Percentiles rank a stretch among this genome's conserved stretches.
Evolutionary conservation across 2,113 vertebrate species (phyloP).

Genomic region (Cygnus buccinator): DNA sequence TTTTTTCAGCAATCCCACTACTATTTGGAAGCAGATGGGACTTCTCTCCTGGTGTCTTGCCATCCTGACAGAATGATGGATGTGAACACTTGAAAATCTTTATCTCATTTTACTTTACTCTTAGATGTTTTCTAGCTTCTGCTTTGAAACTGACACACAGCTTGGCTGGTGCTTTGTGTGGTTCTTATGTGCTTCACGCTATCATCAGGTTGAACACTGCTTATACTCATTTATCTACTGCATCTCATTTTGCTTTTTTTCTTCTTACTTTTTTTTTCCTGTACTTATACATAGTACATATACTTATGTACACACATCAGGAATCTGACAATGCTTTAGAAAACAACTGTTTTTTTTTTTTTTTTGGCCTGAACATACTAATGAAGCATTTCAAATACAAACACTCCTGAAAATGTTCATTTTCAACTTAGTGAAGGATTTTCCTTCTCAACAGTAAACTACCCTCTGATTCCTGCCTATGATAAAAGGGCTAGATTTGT

Average conservation of each 20-base stretch:
- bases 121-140: slow-evolving; percentile 34
- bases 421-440: background rate
- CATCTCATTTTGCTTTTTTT: background rate
- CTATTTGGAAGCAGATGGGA: slow-evolving; percentile 59
- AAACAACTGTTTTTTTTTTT: background rate
- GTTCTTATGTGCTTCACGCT: background rate
- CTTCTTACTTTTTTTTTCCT: background rate
- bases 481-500: background rate
- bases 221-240: background rate
- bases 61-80: slow-evolving; percentile 64
- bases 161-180: background rate
- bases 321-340: background rate
- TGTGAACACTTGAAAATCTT: slow-evolving; percentile 56
- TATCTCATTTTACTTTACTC: slow-evolving; percentile 27
- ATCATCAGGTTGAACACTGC: background rate
- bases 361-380: background rate
- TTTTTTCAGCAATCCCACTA: slow-evolving; percentile 17
- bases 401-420: background rate
- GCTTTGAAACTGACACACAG: background rate
- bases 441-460: background rate
- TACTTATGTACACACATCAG: background rate
- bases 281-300: background rate
- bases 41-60: slow-evolving; percentile 55
- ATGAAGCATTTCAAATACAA: background rate
- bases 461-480: background rate